Base-by-base conservation (phyloP, 2,797 vertebrate genomes). In the Clarias pachynema region DNA sequence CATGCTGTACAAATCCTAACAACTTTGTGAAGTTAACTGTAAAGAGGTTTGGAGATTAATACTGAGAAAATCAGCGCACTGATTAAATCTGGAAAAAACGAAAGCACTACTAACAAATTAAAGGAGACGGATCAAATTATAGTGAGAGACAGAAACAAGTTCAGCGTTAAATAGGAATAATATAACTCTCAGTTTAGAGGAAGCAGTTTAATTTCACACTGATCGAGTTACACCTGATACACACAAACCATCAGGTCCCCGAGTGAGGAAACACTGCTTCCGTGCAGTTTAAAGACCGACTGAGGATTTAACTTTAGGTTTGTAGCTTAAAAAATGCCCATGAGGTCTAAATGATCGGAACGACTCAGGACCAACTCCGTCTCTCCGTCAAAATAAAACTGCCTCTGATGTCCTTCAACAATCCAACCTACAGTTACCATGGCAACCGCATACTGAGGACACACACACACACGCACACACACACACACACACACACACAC, bases 341-440 rank as follows among this genome's bases (percentile, higher is more conserved):
- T 5, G 0, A 44, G 22, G 2, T 44, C 24, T 49, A 29, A 8
- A 29, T 1, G 49, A n/a, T 44, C 37, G 0, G 37, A n/a, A 40
- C 4, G 31, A 37, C 68, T 37, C 31, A 72, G 34, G 69, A 44
- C 20, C 31, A 40, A 20, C 37, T n/a, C n/a, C 12, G 22, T 37
- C 3, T 70, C 31, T 69, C 68, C 12, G 18, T 70, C 68, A 16
- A 74, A 53, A 49, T 53, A 53, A n/a, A 31, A 1, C 70, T 7
- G 40, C 53, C 29, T 34, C 53, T 77, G 74, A 60, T 78, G 74
- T 78, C 53, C 53, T 77, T 78, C 29, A 78, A 60, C 53, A 22
- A 60, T 59, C 29, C 53, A 60, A 37, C 53, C 31, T 37, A 34
- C 74, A 59, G 74, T 78, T 60, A 60, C 74, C 24, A 59, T 4